Percentiles rank a stretch among this genome's conserved stretches.
Evolutionary conservation across 1,140 invertebrate species (phyloP).

Genomic region (Tachypleus tridentatus): DNA sequence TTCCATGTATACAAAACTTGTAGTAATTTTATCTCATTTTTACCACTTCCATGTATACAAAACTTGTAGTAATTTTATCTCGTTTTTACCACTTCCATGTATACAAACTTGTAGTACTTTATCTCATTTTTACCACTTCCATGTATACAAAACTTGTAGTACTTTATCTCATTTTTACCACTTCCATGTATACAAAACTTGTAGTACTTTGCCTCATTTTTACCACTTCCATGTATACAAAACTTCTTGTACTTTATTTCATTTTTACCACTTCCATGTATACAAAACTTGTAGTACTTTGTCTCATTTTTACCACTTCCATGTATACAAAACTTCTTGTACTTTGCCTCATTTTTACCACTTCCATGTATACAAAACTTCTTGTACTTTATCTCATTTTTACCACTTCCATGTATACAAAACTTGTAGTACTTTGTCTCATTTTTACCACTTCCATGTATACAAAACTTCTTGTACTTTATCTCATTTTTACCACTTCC

Average conservation of each 20-base stretch:
- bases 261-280: conserved; percentile 3
- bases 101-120: background rate
- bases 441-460: conserved; percentile 3
- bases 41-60: conserved; percentile 3
- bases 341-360: background rate
- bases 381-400: background rate
- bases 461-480: background rate
- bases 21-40: background rate
- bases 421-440: background rate
- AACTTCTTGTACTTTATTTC: background rate
- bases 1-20: conserved; percentile 1
- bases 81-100: background rate
- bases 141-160: background rate
- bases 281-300: background rate
- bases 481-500: background rate
- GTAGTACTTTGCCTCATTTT: background rate
- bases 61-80: background rate
- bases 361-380: conserved; percentile 2
- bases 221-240: conserved; percentile 3
- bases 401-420: conserved; percentile 3
- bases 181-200: conserved; percentile 2
- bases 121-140: background rate
- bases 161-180: background rate
- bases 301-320: background rate
- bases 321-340: background rate